Conservation (phyloP, 1,140 invertebrate species). For the Antheraea mylitta region DNA sequence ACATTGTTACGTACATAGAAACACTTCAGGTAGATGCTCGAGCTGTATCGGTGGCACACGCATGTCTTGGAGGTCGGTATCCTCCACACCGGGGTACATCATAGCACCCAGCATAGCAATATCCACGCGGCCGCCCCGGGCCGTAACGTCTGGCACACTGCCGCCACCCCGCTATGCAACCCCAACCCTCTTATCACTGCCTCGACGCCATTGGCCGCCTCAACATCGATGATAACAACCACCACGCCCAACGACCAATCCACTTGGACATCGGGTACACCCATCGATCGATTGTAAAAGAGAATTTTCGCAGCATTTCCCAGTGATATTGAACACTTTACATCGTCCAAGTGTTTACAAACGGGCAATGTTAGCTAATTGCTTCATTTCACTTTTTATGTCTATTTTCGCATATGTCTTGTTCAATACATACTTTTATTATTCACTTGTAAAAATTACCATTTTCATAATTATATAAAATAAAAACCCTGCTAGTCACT, state of each 20-base stretch:
- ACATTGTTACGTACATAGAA: conserved; percentile 82
- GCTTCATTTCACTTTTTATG: conserved; percentile 16
- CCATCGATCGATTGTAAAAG: conserved; percentile 66
- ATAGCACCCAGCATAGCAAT: conserved; percentile 72
- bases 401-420: background rate
- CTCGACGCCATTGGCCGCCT: conserved; percentile 58
- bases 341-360: conserved; percentile 39
- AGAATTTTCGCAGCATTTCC: conserved; percentile 61
- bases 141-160: conserved; percentile 62
- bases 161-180: conserved; percentile 54
- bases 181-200: conserved; percentile 71
- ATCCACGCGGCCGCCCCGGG: conserved; percentile 50
- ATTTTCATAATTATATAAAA: background rate
- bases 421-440: too few relatives aligned
- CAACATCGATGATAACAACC: conserved; percentile 60
- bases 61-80: conserved; percentile 72
- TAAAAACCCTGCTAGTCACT: too few relatives aligned
- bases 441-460: too few relatives aligned
- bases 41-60: conserved; percentile 84
- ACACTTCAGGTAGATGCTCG: conserved; percentile 86
- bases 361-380: conserved; percentile 19
- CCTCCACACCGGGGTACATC: conserved; percentile 75
- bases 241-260: conserved; percentile 70
- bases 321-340: conserved; percentile 61
- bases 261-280: conserved; percentile 43